Evolutionary conservation across 2,797 vertebrate genomes (phyloP), one percentile per base, ranked within the genome.

Genomic region (Echeneis naucrates): DNA sequence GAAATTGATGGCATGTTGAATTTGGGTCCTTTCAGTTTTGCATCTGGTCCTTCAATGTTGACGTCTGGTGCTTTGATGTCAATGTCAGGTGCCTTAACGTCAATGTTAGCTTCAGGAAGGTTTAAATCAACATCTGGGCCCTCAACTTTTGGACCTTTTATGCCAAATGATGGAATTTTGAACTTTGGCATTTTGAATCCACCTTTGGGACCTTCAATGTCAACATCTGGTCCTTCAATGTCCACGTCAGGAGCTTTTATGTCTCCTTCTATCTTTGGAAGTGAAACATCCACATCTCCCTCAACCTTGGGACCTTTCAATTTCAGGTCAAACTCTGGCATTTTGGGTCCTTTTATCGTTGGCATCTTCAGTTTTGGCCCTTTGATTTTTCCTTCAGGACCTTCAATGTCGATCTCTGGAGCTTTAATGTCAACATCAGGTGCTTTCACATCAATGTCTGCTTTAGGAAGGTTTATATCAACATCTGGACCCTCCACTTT

Each of bases 141-240:
- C 2, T 69, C 64, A 0, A 52, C 0, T 11, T 60, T 59, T 12
- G 40, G 42, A 32, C 48, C 45, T 45, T 67, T 78, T 1, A 51
- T 27, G 2, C 35, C 42, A 13, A 68, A 16, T 8, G 72, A 42
- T 23, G 83, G 77, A 16, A 94, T 83, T 78, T 94, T 95, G 11
- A 95, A 85, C 83, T 94, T 95, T 0, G 79, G 48, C 90, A 92
- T 66, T 94, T 96, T 24, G 1, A 88, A 58, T 60, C 92, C 85
- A 30, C 90, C 88, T 65, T n/a, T n/a, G n/a, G n/a, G n/a, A n/a
- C 73, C 59, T 2, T 70, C 68, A n/a, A 23, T 23, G n/a, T 47
- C 45, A 47, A 23, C 45, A 12, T 47, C 45, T 23, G 45, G 45
- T 12, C 4, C 45, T 47, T n/a, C n/a, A n/a, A n/a, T n/a, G n/a